Conservation (phyloP, 2,888 invertebrate genomes). For the Epirrhoe tristata region DNA sequence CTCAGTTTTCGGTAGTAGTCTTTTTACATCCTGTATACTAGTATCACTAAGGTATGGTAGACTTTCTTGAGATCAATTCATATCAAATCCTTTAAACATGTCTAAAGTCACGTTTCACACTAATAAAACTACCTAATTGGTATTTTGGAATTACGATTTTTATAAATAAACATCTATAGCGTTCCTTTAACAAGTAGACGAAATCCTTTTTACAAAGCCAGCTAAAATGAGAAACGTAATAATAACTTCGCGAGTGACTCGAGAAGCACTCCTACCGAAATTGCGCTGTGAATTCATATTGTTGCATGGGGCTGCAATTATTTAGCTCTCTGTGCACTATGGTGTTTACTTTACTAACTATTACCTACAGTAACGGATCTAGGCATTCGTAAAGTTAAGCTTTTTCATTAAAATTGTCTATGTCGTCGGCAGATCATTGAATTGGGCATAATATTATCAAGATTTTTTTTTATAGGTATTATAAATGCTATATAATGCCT, state of each 20-base stretch:
- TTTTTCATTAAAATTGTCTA: not conserved
- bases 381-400: not conserved
- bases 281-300: slow-evolving; percentile 39
- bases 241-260: slow-evolving; percentile 34
- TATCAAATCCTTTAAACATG: no score
- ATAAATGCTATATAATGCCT: no score
- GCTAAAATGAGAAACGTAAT: slow-evolving; percentile 35
- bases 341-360: slow-evolving; percentile 5
- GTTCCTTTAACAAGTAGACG: slow-evolving; percentile 10
- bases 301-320: slow-evolving; percentile 37
- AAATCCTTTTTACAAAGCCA: slow-evolving; percentile 26
- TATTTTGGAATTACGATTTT: not conserved
- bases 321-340: slow-evolving; percentile 21
- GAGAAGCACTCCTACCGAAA: slow-evolving; percentile 34
- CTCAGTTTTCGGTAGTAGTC: no score
- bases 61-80: no score
- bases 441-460: no score
- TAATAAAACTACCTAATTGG: not conserved
- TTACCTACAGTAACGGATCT: not conserved
- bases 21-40: no score
- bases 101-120: not conserved
- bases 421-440: no score
- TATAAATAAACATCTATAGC: not conserved
- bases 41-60: no score
- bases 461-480: no score